Evolutionary conservation across 2,888 invertebrate genomes (phyloP), one percentile per base, ranked within the genome.

Genomic region (Torymus tubicola): DNA sequence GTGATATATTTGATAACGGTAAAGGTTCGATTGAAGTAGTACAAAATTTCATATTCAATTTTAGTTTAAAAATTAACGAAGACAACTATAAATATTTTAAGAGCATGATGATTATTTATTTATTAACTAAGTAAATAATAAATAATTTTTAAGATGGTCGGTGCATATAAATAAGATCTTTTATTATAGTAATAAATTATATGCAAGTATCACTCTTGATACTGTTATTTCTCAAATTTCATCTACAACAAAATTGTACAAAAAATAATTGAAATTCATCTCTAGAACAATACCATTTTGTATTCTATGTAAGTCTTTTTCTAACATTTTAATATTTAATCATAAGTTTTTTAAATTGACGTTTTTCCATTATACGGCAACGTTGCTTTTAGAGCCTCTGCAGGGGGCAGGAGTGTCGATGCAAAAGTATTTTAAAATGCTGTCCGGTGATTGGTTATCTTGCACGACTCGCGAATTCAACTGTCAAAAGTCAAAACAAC

Each of bases 341-440:
- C 14, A 12, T 67, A 52, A 16, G 10, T 60, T 58, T 69, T 74
- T 64, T 64, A 61, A 76, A 63, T 63, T 16, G 16, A 12, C 21
- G 11, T 50, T n/a, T 14, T 18, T 57, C n/a, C 11, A 13, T 18
- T 63, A 79, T 61, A 12, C 55, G 82, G 67, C 82, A 82, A 82
- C 80, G 57, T 21, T 12, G 82, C 50, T 53, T 24, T 31, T 2
- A 69, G 55, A 50, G 13, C 57, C 18, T 8, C 21, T 64, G 58
- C 65, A 68, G 69, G 65, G 73, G 63, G 71, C 71, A 81, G 70
- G 14, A 64, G 31, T 4, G 18, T 69, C 63, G 57, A 60, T 2
- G 55, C 72, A 55, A 42, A 68, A 42, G 67, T 70, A 18, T 75
- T 82, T 82, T 61, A 76, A 82, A 82, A 82, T 77, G 10, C 63